Percentiles rank a stretch among this genome's conserved stretches.
Conservation (phyloP, 2,113 vertebrate genomes). For the Dendropsophus ebraccatus region DNA sequence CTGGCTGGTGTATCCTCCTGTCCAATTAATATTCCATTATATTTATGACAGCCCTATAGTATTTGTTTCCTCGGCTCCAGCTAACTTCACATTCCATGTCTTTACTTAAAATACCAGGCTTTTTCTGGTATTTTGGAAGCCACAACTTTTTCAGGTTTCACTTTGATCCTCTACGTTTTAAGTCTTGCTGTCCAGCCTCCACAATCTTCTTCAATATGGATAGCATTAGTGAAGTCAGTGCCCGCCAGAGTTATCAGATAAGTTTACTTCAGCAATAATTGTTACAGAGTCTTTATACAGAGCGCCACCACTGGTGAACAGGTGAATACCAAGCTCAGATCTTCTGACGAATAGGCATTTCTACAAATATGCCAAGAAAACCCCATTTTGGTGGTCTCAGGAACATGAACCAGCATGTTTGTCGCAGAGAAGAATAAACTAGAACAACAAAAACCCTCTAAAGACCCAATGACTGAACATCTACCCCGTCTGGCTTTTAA, state of each 20-base stretch:
- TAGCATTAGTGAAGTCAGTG: too few species aligned
- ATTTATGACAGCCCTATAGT: background rate
- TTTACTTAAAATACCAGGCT: background rate
- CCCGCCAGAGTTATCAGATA: too few species aligned
- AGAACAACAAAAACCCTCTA: background rate
- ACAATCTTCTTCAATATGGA: background rate
- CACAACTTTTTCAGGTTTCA: background rate
- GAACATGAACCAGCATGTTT: background rate
- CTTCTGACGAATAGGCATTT: background rate
- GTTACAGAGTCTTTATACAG: too few species aligned
- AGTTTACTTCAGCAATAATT: too few species aligned
- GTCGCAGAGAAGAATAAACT: background rate
- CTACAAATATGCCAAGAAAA: background rate
- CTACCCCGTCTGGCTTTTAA: slow-evolving; percentile 11
- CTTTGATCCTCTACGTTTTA: background rate
- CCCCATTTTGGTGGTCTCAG: background rate
- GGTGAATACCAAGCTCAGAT: background rate
- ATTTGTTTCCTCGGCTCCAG: too few species aligned
- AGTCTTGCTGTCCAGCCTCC: background rate
- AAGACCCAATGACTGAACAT: slow-evolving; percentile 6
- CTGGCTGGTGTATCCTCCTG: too few species aligned
- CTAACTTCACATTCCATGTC: too few species aligned
- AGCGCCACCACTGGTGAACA: background rate
- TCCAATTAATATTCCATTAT: too few species aligned
- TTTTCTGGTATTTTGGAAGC: too few species aligned